A percentile compares a stretch with the other conserved stretches of the same genome.
These are phyloP conservation scores for Hydroisotoma schaefferi DNA, from an alignment of 2,888 invertebrate species.

Conservation along the genomic window DNA sequence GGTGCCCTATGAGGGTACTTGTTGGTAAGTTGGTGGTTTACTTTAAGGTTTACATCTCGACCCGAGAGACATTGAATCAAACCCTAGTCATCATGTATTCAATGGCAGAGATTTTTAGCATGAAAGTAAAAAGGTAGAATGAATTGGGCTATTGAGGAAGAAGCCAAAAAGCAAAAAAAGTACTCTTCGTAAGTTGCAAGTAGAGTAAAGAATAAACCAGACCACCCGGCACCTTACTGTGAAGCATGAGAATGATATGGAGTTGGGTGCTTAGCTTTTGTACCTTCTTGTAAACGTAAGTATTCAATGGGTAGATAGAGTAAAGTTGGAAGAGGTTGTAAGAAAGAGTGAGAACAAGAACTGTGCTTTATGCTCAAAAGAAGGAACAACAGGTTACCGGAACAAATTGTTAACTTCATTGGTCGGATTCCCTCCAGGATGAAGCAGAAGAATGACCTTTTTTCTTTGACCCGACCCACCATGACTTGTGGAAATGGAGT, in stretches of 20 bases:
- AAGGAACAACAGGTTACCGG: slow-evolving; percentile 38
- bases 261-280: background rate
- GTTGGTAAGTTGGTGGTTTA: slow-evolving; percentile 3
- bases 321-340: no score
- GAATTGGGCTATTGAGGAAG: background rate
- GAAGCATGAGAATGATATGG: background rate
- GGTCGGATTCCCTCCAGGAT: slow-evolving; percentile 15
- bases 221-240: slow-evolving; percentile 20
- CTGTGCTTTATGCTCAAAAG: background rate
- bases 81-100: no score
- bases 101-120: no score
- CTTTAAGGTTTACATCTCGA: background rate
- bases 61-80: background rate
- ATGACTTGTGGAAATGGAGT: slow-evolving; percentile 1
- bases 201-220: no score
- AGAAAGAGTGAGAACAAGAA: no score
- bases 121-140: no score
- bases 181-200: no score
- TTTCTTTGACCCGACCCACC: background rate
- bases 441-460: background rate
- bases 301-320: no score
- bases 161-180: background rate
- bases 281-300: no score
- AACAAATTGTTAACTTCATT: slow-evolving; percentile 28
- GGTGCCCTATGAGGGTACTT: background rate